Conservation (phyloP, 2,888 invertebrate genomes). For the Rotaria magnacalcarata region DNA sequence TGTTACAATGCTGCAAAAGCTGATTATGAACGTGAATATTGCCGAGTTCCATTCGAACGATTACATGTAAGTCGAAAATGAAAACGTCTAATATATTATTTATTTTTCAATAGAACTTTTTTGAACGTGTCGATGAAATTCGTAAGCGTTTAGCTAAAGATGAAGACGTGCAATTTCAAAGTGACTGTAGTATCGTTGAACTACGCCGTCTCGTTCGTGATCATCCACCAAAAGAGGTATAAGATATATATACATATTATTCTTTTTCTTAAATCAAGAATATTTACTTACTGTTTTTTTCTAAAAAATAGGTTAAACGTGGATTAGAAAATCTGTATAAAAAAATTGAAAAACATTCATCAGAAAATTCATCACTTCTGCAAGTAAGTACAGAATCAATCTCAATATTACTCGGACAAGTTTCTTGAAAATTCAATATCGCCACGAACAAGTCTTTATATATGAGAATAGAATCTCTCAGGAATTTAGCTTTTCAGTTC, state of each 20-base stretch:
- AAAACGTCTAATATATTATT: not conserved
- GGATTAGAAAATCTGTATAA: conserved; percentile 85
- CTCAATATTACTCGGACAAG: no score
- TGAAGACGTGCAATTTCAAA: conserved; percentile 93
- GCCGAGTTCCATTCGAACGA: conserved; percentile 85
- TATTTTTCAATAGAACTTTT: conserved; percentile 71
- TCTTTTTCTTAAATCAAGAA: not conserved
- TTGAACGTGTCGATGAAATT: conserved; percentile 88
- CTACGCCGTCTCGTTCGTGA: conserved; percentile 85
- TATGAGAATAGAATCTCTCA: no score
- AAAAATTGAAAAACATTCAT: conserved; percentile 93
- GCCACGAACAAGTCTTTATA: no score
- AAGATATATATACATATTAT: not conserved
- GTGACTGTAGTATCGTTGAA: conserved; percentile 93
- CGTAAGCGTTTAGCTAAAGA: conserved; percentile 89
- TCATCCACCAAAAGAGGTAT: conserved; percentile 78
- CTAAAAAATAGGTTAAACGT: conserved; percentile 69
- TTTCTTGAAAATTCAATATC: no score
- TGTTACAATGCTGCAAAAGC: conserved; percentile 52
- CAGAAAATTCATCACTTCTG: conserved; percentile 74
- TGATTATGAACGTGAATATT: conserved; percentile 85
- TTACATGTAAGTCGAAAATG: conserved; percentile 68
- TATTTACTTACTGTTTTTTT: not conserved
- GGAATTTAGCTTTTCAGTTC: no score
- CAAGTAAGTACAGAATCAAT: conserved; percentile 67